Evolutionary conservation across 1,140 invertebrate genomes (phyloP).

Genomic region (Drosophila asahinai): DNA sequence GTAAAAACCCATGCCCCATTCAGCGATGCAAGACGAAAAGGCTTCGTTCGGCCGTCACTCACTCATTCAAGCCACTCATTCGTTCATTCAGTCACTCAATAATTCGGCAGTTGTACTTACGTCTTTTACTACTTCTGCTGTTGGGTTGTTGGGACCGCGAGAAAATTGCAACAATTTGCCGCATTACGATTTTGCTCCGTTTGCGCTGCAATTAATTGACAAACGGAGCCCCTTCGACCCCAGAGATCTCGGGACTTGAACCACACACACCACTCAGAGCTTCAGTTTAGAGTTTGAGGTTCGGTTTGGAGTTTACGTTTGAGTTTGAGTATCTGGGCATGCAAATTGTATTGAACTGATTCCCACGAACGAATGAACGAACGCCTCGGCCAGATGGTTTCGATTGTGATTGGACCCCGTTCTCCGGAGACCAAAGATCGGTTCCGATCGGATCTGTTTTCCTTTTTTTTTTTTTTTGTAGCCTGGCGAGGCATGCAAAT

Average conservation of each 20-base stretch:
- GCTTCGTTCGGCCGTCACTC: constrained; percentile 51
- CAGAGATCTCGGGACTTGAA: constrained; percentile 37
- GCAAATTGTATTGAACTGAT: constrained; percentile 84
- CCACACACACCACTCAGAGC: constrained; percentile 44
- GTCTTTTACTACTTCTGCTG: constrained; percentile 57
- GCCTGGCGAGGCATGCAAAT: constrained; percentile 66
- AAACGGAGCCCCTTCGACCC: constrained; percentile 56
- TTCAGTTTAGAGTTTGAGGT: constrained; percentile 10
- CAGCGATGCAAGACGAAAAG: constrained; percentile 76
- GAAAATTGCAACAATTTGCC: constrained; percentile 82
- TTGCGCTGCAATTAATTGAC: constrained; percentile 81
- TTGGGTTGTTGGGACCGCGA: constrained; percentile 42
- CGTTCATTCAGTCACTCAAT: constrained; percentile 62
- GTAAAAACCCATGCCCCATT: constrained; percentile 41
- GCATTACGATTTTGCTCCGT: constrained; percentile 50
- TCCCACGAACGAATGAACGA: constrained; percentile 59
- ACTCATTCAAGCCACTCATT: constrained; percentile 46
- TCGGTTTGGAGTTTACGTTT: constrained; percentile 1
- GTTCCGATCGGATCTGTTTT: constrained; percentile 48
- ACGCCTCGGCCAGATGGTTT: constrained; percentile 74
- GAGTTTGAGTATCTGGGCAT: constrained; percentile 56
- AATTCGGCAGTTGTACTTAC: constrained; percentile 73
- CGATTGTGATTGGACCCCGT: constrained; percentile 72
- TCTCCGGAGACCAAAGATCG: constrained; percentile 34
- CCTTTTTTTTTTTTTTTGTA: no score